Evolutionary conservation across 2,113 vertebrate species (phyloP).

Genomic region (Hypocryptadius cinnamomeus): DNA sequence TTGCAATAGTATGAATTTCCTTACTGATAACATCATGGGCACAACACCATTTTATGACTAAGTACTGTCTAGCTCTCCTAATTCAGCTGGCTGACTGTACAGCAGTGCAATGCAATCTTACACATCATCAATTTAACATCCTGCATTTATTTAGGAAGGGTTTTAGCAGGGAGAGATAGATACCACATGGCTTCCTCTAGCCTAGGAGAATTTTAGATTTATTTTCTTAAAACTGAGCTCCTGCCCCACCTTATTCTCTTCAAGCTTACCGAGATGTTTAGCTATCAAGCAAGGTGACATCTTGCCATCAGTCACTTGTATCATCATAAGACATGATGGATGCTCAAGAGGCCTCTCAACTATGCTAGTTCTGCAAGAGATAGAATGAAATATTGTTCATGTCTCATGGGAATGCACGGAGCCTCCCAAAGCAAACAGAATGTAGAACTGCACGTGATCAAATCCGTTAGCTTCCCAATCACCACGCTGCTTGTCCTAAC

Average conservation of each 20-base stretch:
- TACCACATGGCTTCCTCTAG: neutral
- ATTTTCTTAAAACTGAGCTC: neutral
- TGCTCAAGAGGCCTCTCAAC: neutral
- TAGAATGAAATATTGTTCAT: neutral
- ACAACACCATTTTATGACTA: constrained; percentile 27
- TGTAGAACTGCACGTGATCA: neutral
- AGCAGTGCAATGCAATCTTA: neutral
- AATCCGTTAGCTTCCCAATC: neutral
- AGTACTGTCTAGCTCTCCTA: neutral
- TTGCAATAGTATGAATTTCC: constrained; percentile 3
- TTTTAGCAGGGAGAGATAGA: neutral
- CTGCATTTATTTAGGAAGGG: neutral
- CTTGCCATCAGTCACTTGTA: neutral
- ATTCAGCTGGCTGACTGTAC: neutral
- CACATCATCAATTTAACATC: neutral
- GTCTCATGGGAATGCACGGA: neutral
- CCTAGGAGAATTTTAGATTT: neutral
- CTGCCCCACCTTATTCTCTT: neutral
- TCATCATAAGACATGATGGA: neutral
- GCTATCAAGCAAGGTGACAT: neutral
- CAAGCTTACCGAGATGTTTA: neutral
- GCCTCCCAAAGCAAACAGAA: neutral
- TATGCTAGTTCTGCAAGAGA: neutral
- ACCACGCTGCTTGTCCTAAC: neutral
- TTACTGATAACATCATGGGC: constrained; percentile 9